Base-by-base conservation (phyloP, 2,113 vertebrate genomes). In the Hippocampus abdominalis region DNA sequence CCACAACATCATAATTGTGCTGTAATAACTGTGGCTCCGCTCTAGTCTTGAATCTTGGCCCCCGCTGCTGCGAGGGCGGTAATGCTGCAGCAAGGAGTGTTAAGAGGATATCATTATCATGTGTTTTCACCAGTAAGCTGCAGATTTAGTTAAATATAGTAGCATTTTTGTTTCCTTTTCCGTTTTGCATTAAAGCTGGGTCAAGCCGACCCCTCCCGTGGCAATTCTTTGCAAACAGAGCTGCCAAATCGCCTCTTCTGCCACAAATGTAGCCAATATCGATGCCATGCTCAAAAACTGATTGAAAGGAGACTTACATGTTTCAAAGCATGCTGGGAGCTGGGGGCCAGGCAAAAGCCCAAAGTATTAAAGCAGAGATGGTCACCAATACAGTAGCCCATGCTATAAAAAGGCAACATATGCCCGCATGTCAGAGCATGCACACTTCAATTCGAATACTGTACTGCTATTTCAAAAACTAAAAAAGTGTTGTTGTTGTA, bases 141-240 rank as follows among this genome's bases (percentile, higher is more conserved):
- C 85, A 91, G 92, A 93, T 93, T 91, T 92, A 84, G 91, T 90
- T 91, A 92, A 91, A 92, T 93, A 91, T 92, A 92, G 90, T 86
- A 75, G 67, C 77, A 70, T 83, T 89, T 84, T 89, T 83, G 88
- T 79, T 76, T 86, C 80, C 82, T 88, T 89, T 88, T 90, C 85
- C 88, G 88, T 89, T 90, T 78, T 87, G 84, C 83, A 87, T 87
- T 87, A 87, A 92, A 93, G 90, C 90, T 90, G 89, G 90, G 90
- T 91, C 90, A 88, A 90, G 89, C 90, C 85, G 75, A 90, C 88
- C 86, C 86, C 87, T 92, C 89, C 88, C 87, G 73, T 87, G 91
- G 86, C 85, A 73, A 81, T 88, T 88, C 83, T 84, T 88, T 89
- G 90, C 88, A 86, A 84, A 90, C 79, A 66, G 67, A 84, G 89